These are phyloP conservation scores for Sander lucioperca DNA, from an alignment of 2,113 vertebrate species.

Conservation along the genomic window DNA sequence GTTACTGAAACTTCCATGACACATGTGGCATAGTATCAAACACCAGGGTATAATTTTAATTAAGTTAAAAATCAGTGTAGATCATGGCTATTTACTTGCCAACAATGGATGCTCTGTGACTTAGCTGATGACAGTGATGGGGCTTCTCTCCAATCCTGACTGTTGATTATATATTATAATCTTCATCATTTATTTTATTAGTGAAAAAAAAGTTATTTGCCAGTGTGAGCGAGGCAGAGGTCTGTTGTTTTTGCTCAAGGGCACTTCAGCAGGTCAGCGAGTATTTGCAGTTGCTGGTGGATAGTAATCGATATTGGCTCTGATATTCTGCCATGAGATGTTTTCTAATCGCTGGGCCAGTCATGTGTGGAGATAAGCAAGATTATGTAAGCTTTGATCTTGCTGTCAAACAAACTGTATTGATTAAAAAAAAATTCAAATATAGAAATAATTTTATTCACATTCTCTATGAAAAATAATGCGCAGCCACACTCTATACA, in stretches of 20 bases:
- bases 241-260: neutral
- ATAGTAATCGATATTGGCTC: conserved; percentile 2
- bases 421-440: neutral
- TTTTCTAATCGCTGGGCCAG: neutral
- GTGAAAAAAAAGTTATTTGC: neutral
- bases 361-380: conserved; percentile 16
- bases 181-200: neutral
- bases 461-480: neutral
- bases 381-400: neutral
- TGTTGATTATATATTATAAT: neutral
- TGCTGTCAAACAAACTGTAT: conserved; percentile 11
- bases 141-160: neutral
- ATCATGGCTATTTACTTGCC: neutral
- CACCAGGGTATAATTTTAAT: neutral
- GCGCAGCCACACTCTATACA: neutral
- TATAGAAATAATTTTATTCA: neutral
- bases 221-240: neutral
- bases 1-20: neutral
- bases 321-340: neutral
- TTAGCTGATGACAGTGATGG: neutral
- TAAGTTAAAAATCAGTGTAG: neutral
- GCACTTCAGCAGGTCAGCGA: neutral
- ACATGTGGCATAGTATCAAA: neutral
- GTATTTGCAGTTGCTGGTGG: neutral
- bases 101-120: neutral